Percentiles rank a stretch among this genome's conserved stretches.
phyloP scores from a whole-genome alignment of 2,888 invertebrate genomes.

The Cosmopolites sordidus region DNA sequence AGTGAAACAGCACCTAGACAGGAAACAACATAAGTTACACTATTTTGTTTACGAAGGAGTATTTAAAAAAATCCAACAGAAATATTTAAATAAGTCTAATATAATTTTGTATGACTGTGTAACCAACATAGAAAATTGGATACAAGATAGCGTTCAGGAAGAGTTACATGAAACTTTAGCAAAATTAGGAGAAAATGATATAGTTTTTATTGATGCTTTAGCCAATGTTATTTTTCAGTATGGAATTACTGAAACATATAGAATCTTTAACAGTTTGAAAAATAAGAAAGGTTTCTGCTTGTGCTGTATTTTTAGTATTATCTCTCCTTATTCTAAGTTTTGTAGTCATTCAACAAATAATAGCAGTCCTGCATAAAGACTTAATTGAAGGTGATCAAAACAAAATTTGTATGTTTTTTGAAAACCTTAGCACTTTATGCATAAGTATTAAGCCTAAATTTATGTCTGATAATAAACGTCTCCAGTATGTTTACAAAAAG shows the following conservation, averaged over 20 bases:
- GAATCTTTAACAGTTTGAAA: conserved; percentile 35
- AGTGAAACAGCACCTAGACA: conserved; percentile 35
- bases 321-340: too few species aligned
- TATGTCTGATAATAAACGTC: conserved; percentile 39
- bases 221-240: conserved; percentile 37
- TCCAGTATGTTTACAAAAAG: conserved; percentile 50
- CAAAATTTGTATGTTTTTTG: conserved; percentile 49
- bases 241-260: conserved; percentile 37
- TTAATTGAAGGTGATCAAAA: conserved; percentile 46
- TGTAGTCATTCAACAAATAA: conserved; percentile 37
- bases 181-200: conserved; percentile 28
- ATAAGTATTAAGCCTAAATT: conserved; percentile 45
- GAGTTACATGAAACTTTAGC: conserved; percentile 27
- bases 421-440: conserved; percentile 47
- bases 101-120: conserved; percentile 35
- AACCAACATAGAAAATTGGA: conserved; percentile 32
- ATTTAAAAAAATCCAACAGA: conserved; percentile 27
- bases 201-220: conserved; percentile 43
- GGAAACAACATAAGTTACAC: conserved; percentile 32
- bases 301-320: too few species aligned
- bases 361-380: conserved; percentile 50
- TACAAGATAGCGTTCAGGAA: conserved; percentile 6
- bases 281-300: conserved; percentile 40
- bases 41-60: conserved; percentile 41
- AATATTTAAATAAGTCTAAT: conserved; percentile 17